A percentile compares a stretch with the other conserved stretches of the same genome.
These are phyloP conservation scores for Stigmatopora nigra DNA, from an alignment of 2,113 vertebrate species.

Conservation along the genomic window DNA sequence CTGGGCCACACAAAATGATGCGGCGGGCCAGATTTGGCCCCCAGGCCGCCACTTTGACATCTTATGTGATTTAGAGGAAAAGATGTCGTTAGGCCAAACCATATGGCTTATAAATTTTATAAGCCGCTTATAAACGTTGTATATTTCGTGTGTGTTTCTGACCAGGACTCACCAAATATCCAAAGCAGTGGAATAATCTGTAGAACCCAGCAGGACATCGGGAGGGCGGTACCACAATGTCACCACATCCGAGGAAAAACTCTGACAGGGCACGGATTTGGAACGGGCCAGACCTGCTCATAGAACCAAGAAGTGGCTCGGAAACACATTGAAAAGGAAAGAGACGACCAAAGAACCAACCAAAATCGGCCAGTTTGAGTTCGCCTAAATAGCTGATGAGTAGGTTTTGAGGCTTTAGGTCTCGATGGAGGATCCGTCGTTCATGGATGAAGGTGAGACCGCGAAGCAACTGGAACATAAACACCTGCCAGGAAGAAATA, in stretches of 20 bases:
- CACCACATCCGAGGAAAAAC: slow-evolving; percentile 83
- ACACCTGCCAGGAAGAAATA: slow-evolving; percentile 67
- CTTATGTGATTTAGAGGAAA: too few species aligned
- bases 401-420: slow-evolving; percentile 92
- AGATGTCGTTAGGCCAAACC: too few species aligned
- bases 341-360: slow-evolving; percentile 42
- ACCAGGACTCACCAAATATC: slow-evolving; percentile 74
- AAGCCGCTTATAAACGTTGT: too few species aligned
- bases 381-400: slow-evolving; percentile 90
- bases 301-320: slow-evolving; percentile 4
- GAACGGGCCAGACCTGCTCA: slow-evolving; percentile 77
- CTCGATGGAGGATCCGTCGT: slow-evolving; percentile 81
- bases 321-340: background rate
- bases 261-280: slow-evolving; percentile 82
- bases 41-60: too few species aligned
- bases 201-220: slow-evolving; percentile 82
- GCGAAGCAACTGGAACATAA: slow-evolving; percentile 85
- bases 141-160: background rate
- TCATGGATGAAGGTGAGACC: slow-evolving; percentile 84
- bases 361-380: slow-evolving; percentile 90
- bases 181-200: slow-evolving; percentile 81
- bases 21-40: too few species aligned
- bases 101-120: too few species aligned
- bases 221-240: slow-evolving; percentile 85
- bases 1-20: too few species aligned